phyloP scores from a whole-genome alignment of 2,888 invertebrate genomes.

The Drosophila greeni region DNA sequence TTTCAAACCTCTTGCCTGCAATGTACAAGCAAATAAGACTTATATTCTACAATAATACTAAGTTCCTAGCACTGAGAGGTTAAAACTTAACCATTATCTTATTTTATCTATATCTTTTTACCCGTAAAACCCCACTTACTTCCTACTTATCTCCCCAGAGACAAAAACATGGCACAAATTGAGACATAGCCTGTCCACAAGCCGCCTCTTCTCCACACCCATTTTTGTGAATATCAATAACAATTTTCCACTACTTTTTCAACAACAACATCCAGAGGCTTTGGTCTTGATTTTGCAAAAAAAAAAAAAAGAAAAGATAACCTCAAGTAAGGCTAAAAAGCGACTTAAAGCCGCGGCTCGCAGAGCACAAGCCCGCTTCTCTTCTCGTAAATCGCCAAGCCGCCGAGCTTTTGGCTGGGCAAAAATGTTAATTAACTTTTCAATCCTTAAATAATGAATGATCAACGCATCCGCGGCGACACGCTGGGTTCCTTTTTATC shows the following conservation, averaged over 20 bases:
- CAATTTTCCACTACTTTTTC: constrained; percentile 60
- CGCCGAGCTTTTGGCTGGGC: constrained; percentile 57
- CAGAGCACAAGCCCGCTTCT: constrained; percentile 37
- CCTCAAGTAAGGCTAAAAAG: constrained; percentile 51
- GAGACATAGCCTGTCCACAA: constrained; percentile 45
- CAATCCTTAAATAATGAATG: constrained; percentile 79
- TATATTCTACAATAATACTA: no score
- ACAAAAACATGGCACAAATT: constrained; percentile 45
- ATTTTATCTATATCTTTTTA: neutral
- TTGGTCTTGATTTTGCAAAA: constrained; percentile 43
- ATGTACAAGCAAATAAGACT: no score
- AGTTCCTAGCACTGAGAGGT: no score
- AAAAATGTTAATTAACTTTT: constrained; percentile 80
- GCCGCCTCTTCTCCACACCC: neutral
- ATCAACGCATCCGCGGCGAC: constrained; percentile 78
- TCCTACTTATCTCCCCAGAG: neutral
- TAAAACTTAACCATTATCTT: neutral
- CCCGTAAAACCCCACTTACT: no score
- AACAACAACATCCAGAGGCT: constrained; percentile 38
- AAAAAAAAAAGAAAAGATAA: constrained; percentile 19
- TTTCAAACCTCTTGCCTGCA: no score
- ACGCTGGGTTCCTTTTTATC: constrained; percentile 78
- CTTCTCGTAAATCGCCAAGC: constrained; percentile 65
- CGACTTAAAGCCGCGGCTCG: constrained; percentile 38
- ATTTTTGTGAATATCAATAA: constrained; percentile 61